These are phyloP conservation scores for Deilephila elpenor DNA, from an alignment of 2,888 invertebrate species.

Conservation along the genomic window DNA sequence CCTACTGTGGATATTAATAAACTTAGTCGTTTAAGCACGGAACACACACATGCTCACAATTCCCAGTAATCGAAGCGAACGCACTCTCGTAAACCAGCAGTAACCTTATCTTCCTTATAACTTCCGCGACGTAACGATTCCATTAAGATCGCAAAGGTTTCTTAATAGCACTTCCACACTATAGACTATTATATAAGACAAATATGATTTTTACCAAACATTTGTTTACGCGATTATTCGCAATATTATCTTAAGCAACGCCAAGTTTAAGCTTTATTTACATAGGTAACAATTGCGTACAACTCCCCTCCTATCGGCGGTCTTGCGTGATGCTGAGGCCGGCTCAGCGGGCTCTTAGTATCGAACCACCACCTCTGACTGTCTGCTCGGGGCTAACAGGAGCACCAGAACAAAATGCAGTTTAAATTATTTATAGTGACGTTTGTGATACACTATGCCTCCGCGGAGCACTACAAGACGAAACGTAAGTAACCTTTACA, in stretches of 20 bases:
- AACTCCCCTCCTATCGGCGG: conserved; percentile 66
- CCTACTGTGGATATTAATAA: not conserved
- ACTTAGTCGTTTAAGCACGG: not conserved
- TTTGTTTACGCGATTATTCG: conserved; percentile 47
- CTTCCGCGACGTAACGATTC: conserved; percentile 10
- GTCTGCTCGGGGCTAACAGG: conserved; percentile 64
- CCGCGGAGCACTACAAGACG: conserved; percentile 73
- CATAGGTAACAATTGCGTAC: conserved; percentile 78
- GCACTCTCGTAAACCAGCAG: not conserved
- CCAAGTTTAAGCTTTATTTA: conserved; percentile 76
- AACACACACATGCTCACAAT: conserved; percentile 4
- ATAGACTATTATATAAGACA: not conserved
- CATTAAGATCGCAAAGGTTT: not conserved
- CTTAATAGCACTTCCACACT: not conserved
- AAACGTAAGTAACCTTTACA: conserved; percentile 74
- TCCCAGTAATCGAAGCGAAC: not conserved
- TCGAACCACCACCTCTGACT: conserved; percentile 66
- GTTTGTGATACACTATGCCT: conserved; percentile 66
- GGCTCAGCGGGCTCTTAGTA: conserved; percentile 66
- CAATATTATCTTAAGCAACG: conserved; percentile 64
- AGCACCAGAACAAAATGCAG: conserved; percentile 62
- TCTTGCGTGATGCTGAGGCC: conserved; percentile 59
- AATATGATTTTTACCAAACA: conserved; percentile 20
- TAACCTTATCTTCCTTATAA: not conserved
- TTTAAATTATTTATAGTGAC: conserved; percentile 74